A percentile compares a stretch with the other conserved stretches of the same genome.
Conservation (phyloP, 2,797 vertebrate species). For the Alectoris magna region DNA sequence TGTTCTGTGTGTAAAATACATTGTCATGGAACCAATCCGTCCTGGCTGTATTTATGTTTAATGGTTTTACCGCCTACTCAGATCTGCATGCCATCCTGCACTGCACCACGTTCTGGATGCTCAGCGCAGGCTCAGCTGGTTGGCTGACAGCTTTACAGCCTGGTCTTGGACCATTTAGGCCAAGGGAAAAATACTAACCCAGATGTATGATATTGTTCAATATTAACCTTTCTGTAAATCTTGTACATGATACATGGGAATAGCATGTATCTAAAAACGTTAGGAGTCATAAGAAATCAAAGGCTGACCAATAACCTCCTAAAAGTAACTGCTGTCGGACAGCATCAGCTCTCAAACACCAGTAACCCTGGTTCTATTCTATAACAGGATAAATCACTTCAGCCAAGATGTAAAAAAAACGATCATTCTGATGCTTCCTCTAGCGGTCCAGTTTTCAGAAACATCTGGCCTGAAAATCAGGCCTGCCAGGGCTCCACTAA, state of each 20-base stretch:
- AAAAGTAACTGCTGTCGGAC: neutral
- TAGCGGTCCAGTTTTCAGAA: neutral
- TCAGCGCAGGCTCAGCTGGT: neutral
- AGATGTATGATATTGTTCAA: neutral
- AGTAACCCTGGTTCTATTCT: neutral
- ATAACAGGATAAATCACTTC: neutral
- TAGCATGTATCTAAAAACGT: neutral
- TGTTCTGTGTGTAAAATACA: neutral
- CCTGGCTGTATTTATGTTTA: neutral
- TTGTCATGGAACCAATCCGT: neutral
- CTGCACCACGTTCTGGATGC: neutral
- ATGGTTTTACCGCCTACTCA: neutral
- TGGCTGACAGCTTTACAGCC: neutral
- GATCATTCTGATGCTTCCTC: neutral
- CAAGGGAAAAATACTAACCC: neutral
- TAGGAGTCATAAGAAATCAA: neutral
- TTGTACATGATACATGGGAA: neutral
- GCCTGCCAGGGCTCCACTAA: neutral
- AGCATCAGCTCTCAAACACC: neutral
- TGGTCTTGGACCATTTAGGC: neutral
- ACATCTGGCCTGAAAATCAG: neutral
- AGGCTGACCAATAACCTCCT: neutral
- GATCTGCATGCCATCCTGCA: neutral
- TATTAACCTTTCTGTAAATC: neutral
- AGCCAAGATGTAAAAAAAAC: neutral